phyloP scores from a whole-genome alignment of 2,797 vertebrate genomes.

The Gephyroberyx darwinii region DNA sequence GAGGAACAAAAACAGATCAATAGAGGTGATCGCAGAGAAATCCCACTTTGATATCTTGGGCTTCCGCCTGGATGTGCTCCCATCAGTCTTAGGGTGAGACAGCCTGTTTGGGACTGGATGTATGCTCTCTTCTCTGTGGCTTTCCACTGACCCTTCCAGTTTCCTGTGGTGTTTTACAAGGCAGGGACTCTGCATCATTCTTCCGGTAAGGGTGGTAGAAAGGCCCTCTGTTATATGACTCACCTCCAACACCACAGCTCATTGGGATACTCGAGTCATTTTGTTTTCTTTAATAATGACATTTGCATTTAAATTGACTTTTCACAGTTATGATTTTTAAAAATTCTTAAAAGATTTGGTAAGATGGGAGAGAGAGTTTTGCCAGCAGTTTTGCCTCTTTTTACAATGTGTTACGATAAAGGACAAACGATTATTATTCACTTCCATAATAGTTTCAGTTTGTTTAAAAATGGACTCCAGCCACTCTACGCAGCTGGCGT shows the following conservation, averaged over 20 bases:
- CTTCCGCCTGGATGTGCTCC: constrained; percentile 55
- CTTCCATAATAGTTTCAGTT: constrained; percentile 46
- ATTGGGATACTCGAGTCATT: constrained; percentile 29
- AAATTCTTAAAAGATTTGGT: constrained; percentile 44
- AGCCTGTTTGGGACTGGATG: constrained; percentile 27
- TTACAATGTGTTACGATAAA: constrained; percentile 67
- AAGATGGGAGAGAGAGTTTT: constrained; percentile 36
- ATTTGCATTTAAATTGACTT: constrained; percentile 80
- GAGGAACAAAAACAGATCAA: constrained; percentile 77
- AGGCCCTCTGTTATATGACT: constrained; percentile 51
- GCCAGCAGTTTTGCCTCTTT: constrained; percentile 59
- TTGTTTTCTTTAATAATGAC: constrained; percentile 64
- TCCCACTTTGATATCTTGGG: constrained; percentile 65
- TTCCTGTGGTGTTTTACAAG: constrained; percentile 23
- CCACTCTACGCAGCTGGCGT: constrained; percentile 24
- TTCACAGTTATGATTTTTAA: constrained; percentile 53
- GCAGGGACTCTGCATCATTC: constrained; percentile 21
- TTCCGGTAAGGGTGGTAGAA: constrained; percentile 21
- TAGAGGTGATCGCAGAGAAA: constrained; percentile 62
- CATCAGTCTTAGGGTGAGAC: constrained; percentile 53
- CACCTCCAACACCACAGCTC: constrained; percentile 48
- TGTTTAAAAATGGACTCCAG: constrained; percentile 40
- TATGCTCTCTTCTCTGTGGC: constrained; percentile 18
- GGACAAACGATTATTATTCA: constrained; percentile 58
- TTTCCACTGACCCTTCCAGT: constrained; percentile 38